Evolutionary conservation across 2,888 invertebrate genomes (phyloP).

Genomic region (Oscheius myriophilus): DNA sequence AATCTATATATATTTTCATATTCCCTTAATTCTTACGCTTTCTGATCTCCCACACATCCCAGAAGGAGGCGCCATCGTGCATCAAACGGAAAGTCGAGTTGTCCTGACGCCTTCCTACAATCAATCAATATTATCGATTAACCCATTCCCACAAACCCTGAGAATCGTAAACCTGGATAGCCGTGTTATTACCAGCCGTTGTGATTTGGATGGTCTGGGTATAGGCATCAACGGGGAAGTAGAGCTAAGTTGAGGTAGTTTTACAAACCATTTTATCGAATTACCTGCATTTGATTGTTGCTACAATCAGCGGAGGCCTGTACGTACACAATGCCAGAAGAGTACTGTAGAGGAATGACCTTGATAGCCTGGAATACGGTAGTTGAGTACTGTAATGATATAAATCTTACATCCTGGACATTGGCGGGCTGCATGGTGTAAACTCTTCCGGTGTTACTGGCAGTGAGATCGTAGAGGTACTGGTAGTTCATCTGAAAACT

Average conservation of each 20-base stretch:
- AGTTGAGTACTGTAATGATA: not conserved
- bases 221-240: slow-evolving; percentile 58
- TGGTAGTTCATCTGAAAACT: slow-evolving; percentile 38
- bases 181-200: slow-evolving; percentile 37
- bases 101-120: not conserved
- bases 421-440: slow-evolving; percentile 37
- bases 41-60: slow-evolving; percentile 45
- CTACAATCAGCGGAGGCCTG: slow-evolving; percentile 40
- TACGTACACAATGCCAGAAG: slow-evolving; percentile 38
- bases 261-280: not conserved
- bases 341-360: slow-evolving; percentile 49
- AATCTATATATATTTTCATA: not conserved
- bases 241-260: slow-evolving; percentile 17
- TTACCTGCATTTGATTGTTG: slow-evolving; percentile 6
- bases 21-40: slow-evolving; percentile 12
- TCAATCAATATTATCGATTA: too few relatives aligned
- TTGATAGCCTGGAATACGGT: slow-evolving; percentile 28
- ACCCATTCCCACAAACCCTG: not conserved
- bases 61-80: slow-evolving; percentile 39
- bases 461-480: slow-evolving; percentile 41
- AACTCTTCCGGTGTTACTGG: slow-evolving; percentile 41
- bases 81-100: slow-evolving; percentile 1
- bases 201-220: slow-evolving; percentile 50
- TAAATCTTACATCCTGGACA: slow-evolving; percentile 31
- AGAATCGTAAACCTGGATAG: slow-evolving; percentile 30